Base-by-base conservation (phyloP, 2,888 invertebrate species). In the Tupiocoris notatus region DNA sequence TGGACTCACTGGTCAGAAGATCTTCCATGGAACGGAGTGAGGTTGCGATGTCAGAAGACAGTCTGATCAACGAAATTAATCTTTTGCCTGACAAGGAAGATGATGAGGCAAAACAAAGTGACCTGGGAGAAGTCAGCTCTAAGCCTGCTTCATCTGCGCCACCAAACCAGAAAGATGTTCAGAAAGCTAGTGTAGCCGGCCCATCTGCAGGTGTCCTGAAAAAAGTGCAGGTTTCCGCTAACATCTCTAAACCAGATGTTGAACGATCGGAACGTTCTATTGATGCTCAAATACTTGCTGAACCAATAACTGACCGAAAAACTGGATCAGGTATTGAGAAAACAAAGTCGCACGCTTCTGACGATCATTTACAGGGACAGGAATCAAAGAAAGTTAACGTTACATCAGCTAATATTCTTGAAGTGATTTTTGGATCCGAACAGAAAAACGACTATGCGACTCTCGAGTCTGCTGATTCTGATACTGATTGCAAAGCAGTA, bases 11-110 rank as follows among this genome's bases (percentile, higher is more conserved):
- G 2, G 73, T 73, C 1, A 61, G 73, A 20, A 25, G 73, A 23
- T 73, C 73, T 16, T 73, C 73, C 0, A 39, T 25, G 39, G 73
- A 73, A 9, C 54, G n/a, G n/a, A 57, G 63, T 2, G 73, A 63
- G 20, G 59, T 24, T 17, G 18, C 62, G 18, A n/a, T 73, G 7
- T 61, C 61, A n/a, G 73, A 73, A 73, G 73, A 73, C 21, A 73
- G 73, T 62, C 21, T 73, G 22, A 73, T 73, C 39, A 73, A 73
- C 62, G 73, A 73, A 73, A 73, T 73, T 20, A 73, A 73, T 21
- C 62, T 25, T 54, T 22, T 73, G n/a, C 73, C 73, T 54, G 73
- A 73, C 54, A 59, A 39, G n/a, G 59, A 59, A 59, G 73, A 73
- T n/a, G 73, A 73, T 17, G 54, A 63, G 2, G 39, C 39, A 39